Percentiles rank a stretch among this genome's conserved stretches.
Conservation (phyloP, 2,888 invertebrate species). For the Dendrolimus pini region DNA sequence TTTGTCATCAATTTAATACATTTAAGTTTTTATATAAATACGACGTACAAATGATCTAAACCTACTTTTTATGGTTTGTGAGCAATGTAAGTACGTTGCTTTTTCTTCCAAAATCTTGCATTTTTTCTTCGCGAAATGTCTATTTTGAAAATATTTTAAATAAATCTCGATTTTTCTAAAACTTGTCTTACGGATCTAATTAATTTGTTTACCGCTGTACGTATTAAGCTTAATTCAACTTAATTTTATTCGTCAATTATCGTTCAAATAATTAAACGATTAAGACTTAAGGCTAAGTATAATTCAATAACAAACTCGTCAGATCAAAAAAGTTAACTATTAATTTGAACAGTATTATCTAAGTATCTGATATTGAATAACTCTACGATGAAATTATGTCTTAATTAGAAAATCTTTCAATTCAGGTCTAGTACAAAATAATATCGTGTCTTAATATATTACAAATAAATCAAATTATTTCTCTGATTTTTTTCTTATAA, state of each 20-base stretch:
- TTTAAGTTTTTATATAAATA: too few relatives aligned
- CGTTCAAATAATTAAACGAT: slow-evolving; percentile 36
- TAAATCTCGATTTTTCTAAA: too few relatives aligned
- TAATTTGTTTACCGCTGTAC: slow-evolving; percentile 56
- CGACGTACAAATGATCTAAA: too few relatives aligned
- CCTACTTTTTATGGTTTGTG: too few relatives aligned
- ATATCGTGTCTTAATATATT: slow-evolving; percentile 44
- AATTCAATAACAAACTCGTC: slow-evolving; percentile 1
- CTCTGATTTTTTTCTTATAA: not conserved
- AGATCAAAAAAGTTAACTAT: not conserved
- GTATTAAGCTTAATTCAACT: slow-evolving; percentile 45
- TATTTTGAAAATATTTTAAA: too few relatives aligned
- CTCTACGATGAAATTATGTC: too few relatives aligned
- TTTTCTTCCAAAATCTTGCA: too few relatives aligned
- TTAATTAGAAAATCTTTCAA: too few relatives aligned
- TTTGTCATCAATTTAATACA: too few relatives aligned
- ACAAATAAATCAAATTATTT: slow-evolving; percentile 1
- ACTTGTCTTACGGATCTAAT: slow-evolving; percentile 28
- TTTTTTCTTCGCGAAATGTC: too few relatives aligned
- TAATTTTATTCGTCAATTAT: slow-evolving; percentile 54
- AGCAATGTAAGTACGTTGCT: too few relatives aligned
- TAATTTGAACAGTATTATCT: slow-evolving; percentile 7
- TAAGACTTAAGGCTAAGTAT: slow-evolving; percentile 30
- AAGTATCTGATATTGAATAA: slow-evolving; percentile 2
- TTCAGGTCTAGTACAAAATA: slow-evolving; percentile 58